Percentiles rank a stretch among this genome's conserved stretches.
phyloP scores from a whole-genome alignment of 2,888 invertebrate genomes.

The Hemithea aestivaria region DNA sequence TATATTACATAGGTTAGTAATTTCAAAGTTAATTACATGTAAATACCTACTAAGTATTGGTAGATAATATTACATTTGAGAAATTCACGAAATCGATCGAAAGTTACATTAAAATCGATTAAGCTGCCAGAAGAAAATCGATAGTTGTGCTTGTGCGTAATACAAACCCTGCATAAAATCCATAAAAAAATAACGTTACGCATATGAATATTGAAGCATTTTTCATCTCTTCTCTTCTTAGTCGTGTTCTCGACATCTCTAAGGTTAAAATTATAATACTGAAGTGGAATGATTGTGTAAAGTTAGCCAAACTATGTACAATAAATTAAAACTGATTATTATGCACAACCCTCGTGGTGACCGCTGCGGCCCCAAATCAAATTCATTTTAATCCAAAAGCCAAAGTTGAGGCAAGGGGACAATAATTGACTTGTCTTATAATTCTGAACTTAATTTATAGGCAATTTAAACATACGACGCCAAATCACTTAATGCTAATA shows the following conservation, averaged over 20 bases:
- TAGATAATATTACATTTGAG: slow-evolving; percentile 8
- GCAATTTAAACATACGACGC: slow-evolving; percentile 23
- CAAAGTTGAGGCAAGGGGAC: slow-evolving; percentile 26
- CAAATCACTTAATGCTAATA: slow-evolving; percentile 17
- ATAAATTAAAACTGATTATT: slow-evolving; percentile 35
- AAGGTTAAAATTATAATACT: slow-evolving; percentile 35
- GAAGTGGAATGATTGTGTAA: slow-evolving; percentile 32
- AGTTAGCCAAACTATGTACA: slow-evolving; percentile 38
- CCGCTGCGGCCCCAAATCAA: slow-evolving; percentile 28
- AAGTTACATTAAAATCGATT: slow-evolving; percentile 7
- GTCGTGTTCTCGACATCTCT: too few relatives aligned
- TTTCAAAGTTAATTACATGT: slow-evolving; percentile 9
- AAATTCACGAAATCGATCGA: slow-evolving; percentile 7
- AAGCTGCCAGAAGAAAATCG: slow-evolving; percentile 34
- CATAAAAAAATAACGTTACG: slow-evolving; percentile 29
- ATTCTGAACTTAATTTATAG: slow-evolving; percentile 18
- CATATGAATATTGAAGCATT: too few relatives aligned
- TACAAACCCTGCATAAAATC: slow-evolving; percentile 55
- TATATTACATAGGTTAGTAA: slow-evolving; percentile 4
- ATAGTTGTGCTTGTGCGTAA: slow-evolving; percentile 58
- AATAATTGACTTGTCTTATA: slow-evolving; percentile 41
- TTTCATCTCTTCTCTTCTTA: too few relatives aligned
- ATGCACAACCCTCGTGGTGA: slow-evolving; percentile 46
- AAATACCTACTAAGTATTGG: slow-evolving; percentile 7
- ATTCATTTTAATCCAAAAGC: slow-evolving; percentile 26